Evolutionary conservation across 2,888 invertebrate species (phyloP), one percentile per base, ranked within the genome.

Genomic region (Chymomyza caudatula): DNA sequence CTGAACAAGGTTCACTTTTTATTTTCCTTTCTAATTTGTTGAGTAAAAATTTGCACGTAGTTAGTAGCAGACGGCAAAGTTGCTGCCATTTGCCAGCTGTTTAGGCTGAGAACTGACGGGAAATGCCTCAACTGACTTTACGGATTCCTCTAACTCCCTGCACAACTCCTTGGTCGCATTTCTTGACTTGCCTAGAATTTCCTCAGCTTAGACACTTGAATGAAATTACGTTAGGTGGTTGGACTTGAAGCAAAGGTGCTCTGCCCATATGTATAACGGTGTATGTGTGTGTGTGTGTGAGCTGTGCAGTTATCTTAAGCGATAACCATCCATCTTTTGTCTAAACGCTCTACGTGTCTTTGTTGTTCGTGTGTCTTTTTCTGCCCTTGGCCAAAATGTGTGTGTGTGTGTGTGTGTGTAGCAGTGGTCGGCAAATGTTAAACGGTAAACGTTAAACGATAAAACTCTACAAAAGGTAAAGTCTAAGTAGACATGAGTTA

Each of bases 281-380:
- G 4, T 59, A 11, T 37, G 54, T 43, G 56, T 59, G 25, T 59
- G 29, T 43, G 37, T 51, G 42, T 60, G 49, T 23, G 22, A 23
- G 23, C n/a, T 37, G 11, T 53, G 15, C 53, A 29, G 76, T 87
- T 89, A 89, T 88, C 83, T 81, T 88, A 78, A 88, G 78, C 86
- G 89, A 89, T 89, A 89, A 89, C 89, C 88, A 89, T 89, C 89
- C 84, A 89, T 89, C 89, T 89, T 86, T 83, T 78, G 73, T 81
- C 77, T 78, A 69, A 71, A 70, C 59, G 65, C 56, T 55, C 57
- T 70, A 77, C 70, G 67, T 76, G 76, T 62, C 60, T 42, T 62
- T 63, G 67, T 57, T 61, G 60, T 54, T 53, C 29, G 17, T 25
- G 22, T 60, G 13, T 47, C 15, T 56, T 51, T 60, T 52, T 20